Conservation (phyloP, 1,140 invertebrate species). For the Megathymus violae region DNA sequence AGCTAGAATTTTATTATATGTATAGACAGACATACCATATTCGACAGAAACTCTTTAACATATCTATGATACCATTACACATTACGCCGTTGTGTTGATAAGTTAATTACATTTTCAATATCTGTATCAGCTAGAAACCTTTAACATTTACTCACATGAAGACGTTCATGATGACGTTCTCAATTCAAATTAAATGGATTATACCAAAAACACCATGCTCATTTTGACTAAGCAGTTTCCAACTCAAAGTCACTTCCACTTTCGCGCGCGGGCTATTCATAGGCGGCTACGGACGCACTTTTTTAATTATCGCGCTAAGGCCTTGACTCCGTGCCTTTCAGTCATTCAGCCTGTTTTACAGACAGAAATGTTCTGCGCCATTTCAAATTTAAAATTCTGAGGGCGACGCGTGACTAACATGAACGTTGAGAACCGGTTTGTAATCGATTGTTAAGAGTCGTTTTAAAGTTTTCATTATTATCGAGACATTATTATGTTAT, state of each 20-base stretch:
- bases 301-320: slow-evolving; percentile 32
- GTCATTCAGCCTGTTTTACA: slow-evolving; percentile 13
- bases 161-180: not conserved
- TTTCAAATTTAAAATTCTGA: slow-evolving; percentile 13
- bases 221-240: slow-evolving; percentile 4
- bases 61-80: no score
- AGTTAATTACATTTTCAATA: no score
- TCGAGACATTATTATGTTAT: no score
- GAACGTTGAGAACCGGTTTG: not conserved
- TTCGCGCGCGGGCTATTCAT: slow-evolving; percentile 7
- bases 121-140: no score
- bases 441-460: no score
- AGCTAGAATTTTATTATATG: no score
- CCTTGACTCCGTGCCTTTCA: slow-evolving; percentile 20
- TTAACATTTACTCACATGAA: not conserved
- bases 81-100: no score
- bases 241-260: slow-evolving; percentile 17
- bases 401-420: not conserved
- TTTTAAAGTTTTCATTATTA: no score
- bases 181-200: not conserved
- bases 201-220: not conserved
- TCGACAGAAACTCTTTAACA: no score
- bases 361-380: slow-evolving; percentile 15
- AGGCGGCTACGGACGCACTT: slow-evolving; percentile 22
- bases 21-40: no score